Evolutionary conservation across 1,140 invertebrate species (phyloP).

Genomic region (Tetragonula clypearis): DNA sequence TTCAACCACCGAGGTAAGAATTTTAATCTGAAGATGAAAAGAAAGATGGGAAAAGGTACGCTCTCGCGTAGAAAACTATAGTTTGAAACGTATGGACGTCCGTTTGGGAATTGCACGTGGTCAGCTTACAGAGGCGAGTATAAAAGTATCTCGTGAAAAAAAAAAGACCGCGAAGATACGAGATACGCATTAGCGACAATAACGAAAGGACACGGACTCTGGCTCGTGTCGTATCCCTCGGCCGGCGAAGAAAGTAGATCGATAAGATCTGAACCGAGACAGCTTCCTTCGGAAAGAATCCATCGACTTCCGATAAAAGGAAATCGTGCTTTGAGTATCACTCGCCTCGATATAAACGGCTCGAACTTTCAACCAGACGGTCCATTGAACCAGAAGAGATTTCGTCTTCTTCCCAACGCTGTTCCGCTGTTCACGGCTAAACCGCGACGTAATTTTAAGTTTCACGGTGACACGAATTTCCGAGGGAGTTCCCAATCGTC

Average conservation of each 20-base stretch:
- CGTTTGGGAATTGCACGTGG: not conserved
- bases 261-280: conserved; percentile 47
- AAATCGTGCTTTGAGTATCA: conserved; percentile 70
- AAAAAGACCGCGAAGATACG: conserved; percentile 16
- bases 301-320: conserved; percentile 73
- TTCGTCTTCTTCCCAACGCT: not conserved
- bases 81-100: no score
- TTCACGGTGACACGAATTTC: not conserved
- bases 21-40: not conserved
- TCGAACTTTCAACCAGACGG: conserved; percentile 52
- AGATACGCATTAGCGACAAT: conserved; percentile 49
- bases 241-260: conserved; percentile 57
- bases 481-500: no score
- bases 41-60: not conserved
- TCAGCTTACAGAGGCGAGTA: not conserved
- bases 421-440: not conserved
- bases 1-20: not conserved
- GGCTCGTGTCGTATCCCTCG: not conserved
- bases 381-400: conserved; percentile 27
- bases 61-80: not conserved
- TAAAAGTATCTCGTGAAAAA: not conserved
- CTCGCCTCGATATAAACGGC: conserved; percentile 65
- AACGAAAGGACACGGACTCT: conserved; percentile 45
- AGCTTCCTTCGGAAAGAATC: conserved; percentile 67
- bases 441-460: not conserved